phyloP scores from a whole-genome alignment of 2,888 invertebrate genomes.

The Maniola hyperantus region DNA sequence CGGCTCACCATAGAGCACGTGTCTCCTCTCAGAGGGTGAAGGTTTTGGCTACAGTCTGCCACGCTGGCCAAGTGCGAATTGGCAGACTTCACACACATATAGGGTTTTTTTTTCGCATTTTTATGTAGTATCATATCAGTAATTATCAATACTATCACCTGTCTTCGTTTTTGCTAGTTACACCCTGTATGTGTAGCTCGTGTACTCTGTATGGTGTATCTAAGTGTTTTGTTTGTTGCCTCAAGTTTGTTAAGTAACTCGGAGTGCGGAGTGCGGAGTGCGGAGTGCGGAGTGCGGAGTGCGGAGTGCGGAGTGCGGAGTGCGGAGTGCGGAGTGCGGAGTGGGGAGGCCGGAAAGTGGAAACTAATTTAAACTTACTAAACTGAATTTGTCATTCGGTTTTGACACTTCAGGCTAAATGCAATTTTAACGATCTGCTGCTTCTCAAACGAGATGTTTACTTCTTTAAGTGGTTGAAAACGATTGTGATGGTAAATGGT shows the following conservation, averaged over 20 bases:
- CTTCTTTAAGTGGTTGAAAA: neutral
- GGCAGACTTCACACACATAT: too few species aligned
- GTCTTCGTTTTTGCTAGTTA: too few species aligned
- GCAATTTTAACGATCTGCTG: conserved; percentile 23
- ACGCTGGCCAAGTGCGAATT: too few species aligned
- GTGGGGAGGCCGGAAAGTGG: conserved; percentile 17
- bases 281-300: conserved; percentile 23
- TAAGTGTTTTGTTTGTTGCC: neutral
- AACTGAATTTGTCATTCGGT: conserved; percentile 43
- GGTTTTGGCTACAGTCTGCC: too few species aligned
- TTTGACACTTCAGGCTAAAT: conserved; percentile 20
- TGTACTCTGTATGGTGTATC: neutral
- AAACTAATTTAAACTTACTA: conserved; percentile 47
- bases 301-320: conserved; percentile 25
- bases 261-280: conserved; percentile 14
- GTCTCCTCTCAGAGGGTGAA: too few species aligned
- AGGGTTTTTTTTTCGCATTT: too few species aligned
- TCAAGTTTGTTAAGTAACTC: conserved; percentile 25
- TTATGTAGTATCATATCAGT: too few species aligned
- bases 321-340: conserved; percentile 13
- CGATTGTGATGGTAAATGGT: conserved; percentile 3
- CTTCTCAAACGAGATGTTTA: conserved; percentile 3
- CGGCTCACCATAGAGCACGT: too few species aligned
- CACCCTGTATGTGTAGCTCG: too few species aligned
- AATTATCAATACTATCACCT: too few species aligned